A percentile compares a stretch with the other conserved stretches of the same genome.
phyloP scores from a whole-genome alignment of 2,113 vertebrate genomes.

The Rutilus rutilus region DNA sequence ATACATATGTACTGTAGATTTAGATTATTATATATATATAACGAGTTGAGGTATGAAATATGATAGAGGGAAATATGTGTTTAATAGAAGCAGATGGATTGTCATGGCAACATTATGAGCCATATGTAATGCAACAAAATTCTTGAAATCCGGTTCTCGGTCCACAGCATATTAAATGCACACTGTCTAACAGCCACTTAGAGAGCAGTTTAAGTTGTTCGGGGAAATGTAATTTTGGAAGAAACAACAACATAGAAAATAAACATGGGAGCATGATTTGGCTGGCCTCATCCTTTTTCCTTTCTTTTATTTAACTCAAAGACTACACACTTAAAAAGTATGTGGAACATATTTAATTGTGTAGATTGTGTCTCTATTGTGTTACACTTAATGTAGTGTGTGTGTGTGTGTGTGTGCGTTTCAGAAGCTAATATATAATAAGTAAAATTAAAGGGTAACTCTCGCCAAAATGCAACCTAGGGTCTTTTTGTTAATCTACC shows the following conservation, averaged over 20 bases:
- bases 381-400: too few relatives aligned
- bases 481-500: too few relatives aligned
- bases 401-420: too few relatives aligned
- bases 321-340: neutral
- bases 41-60: neutral
- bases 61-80: slow-evolving; percentile 1
- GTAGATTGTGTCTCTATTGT: too few relatives aligned
- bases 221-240: slow-evolving; percentile 18
- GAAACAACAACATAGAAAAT: neutral
- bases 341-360: too few relatives aligned
- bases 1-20: neutral
- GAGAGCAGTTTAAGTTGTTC: neutral
- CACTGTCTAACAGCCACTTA: slow-evolving; percentile 29
- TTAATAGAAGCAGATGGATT: slow-evolving; percentile 46
- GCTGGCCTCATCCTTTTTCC: neutral
- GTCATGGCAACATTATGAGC: slow-evolving; percentile 27
- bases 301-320: neutral
- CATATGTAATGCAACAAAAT: slow-evolving; percentile 32
- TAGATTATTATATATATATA: neutral
- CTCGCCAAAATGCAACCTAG: too few relatives aligned
- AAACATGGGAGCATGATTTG: neutral
- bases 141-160: slow-evolving; percentile 8
- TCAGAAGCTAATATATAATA: too few relatives aligned
- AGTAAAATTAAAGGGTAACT: too few relatives aligned
- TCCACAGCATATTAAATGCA: slow-evolving; percentile 7